Evolutionary conservation across 1,140 invertebrate genomes (phyloP).

Genomic region (Drosophila teissieri): DNA sequence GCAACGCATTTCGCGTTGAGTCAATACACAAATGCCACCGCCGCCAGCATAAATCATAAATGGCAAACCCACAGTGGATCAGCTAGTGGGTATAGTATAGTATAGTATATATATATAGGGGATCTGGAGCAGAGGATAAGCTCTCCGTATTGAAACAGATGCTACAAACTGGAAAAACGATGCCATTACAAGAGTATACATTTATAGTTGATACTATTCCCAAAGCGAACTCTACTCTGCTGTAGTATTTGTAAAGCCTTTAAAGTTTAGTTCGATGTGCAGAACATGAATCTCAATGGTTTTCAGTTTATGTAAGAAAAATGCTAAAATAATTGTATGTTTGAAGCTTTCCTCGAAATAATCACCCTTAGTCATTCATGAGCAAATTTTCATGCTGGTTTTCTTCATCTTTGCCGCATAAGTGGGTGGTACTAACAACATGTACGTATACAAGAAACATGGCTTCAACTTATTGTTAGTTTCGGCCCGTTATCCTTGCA

Average conservation of each 20-base stretch:
- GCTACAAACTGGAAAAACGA: conserved; percentile 29
- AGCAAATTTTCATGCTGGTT: conserved; percentile 22
- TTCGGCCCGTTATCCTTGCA: conserved; percentile 64
- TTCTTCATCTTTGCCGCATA: conserved; percentile 7
- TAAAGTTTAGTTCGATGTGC: too few species aligned
- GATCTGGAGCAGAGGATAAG: conserved; percentile 3
- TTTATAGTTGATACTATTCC: background rate
- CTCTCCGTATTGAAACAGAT: conserved; percentile 57
- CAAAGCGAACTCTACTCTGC: background rate
- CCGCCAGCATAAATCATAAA: conserved; percentile 57
- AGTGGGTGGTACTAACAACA: conserved; percentile 15
- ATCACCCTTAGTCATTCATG: conserved; percentile 4
- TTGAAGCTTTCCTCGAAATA: background rate
- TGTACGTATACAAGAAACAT: conserved; percentile 28
- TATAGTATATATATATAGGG: background rate
- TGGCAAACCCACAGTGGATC: conserved; percentile 13
- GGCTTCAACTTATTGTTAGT: conserved; percentile 46
- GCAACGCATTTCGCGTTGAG: conserved; percentile 41
- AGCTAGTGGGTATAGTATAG: conserved; percentile 4
- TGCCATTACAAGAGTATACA: background rate
- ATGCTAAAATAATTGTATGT: background rate
- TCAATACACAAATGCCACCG: conserved; percentile 54
- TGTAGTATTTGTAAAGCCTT: too few species aligned
- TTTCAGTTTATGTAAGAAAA: background rate
- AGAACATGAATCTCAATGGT: background rate